phyloP scores from a whole-genome alignment of 2,797 vertebrate genomes.

The Oryzias sinensis region DNA sequence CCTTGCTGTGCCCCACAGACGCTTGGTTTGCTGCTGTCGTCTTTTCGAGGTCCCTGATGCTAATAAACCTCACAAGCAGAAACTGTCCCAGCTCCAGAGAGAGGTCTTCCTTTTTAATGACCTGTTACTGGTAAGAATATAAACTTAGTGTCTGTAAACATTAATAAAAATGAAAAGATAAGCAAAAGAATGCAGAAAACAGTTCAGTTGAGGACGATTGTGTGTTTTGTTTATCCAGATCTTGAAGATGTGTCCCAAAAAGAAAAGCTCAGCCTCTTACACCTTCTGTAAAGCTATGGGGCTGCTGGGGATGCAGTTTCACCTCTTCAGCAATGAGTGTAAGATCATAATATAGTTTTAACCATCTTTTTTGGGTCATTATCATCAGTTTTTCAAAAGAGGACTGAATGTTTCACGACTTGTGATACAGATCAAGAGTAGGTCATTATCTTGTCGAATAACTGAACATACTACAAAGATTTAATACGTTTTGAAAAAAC shows the following conservation, averaged over 20 bases:
- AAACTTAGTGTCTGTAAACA: neutral
- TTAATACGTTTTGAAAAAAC: too few relatives aligned
- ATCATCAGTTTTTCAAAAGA: slow-evolving; percentile 17
- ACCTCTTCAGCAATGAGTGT: slow-evolving; percentile 98
- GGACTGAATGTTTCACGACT: slow-evolving; percentile 19
- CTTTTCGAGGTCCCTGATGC: slow-evolving; percentile 95
- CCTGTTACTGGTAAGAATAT: slow-evolving; percentile 88
- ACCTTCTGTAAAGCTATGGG: slow-evolving; percentile 96
- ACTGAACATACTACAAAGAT: too few relatives aligned
- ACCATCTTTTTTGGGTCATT: slow-evolving; percentile 25
- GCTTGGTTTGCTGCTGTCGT: slow-evolving; percentile 97
- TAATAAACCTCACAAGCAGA: slow-evolving; percentile 98
- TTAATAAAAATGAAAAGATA: neutral
- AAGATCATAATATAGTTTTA: slow-evolving; percentile 62
- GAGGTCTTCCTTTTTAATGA: slow-evolving; percentile 99
- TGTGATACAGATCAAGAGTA: too few relatives aligned
- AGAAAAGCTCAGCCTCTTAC: slow-evolving; percentile 95
- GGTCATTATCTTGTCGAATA: too few relatives aligned
- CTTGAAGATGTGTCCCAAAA: slow-evolving; percentile 96
- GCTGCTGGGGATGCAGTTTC: slow-evolving; percentile 96
- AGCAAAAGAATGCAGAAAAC: neutral
- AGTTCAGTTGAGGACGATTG: slow-evolving; percentile 1
- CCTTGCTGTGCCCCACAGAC: slow-evolving; percentile 92
- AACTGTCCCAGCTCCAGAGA: slow-evolving; percentile 94
- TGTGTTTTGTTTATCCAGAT: slow-evolving; percentile 77